phyloP scores from a whole-genome alignment of 2,888 invertebrate species.

The Diaperis boleti region DNA sequence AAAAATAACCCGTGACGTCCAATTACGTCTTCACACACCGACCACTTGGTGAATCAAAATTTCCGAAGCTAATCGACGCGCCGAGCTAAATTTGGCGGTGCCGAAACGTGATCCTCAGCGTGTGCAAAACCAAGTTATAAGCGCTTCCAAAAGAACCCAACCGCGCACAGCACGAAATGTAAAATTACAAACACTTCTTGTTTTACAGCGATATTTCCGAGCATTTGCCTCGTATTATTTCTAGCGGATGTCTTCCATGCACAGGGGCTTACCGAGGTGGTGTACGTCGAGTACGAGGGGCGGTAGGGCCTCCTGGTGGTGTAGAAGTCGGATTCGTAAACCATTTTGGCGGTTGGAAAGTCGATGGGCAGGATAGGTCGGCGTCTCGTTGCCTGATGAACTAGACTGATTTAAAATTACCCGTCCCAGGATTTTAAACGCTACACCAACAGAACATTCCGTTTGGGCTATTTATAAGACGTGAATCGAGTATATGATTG shows the following conservation, averaged over 20 bases:
- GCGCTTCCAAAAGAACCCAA: not conserved
- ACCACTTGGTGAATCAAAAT: constrained; percentile 14
- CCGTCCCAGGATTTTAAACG: constrained; percentile 58
- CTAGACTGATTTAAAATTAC: constrained; percentile 56
- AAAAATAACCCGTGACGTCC: no score
- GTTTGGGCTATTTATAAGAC: constrained; percentile 29
- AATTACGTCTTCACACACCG: no score
- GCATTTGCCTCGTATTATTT: constrained; percentile 10
- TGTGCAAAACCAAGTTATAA: constrained; percentile 29
- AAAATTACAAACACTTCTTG: not conserved
- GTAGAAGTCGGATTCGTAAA: constrained; percentile 94
- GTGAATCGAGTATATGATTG: constrained; percentile 33
- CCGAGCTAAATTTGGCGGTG: constrained; percentile 41
- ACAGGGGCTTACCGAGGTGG: constrained; percentile 79
- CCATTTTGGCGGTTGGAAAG: constrained; percentile 73
- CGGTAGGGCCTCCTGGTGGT: constrained; percentile 88
- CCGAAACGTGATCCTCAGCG: constrained; percentile 40
- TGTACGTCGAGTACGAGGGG: constrained; percentile 76
- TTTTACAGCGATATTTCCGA: constrained; percentile 15
- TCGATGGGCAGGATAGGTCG: constrained; percentile 57
- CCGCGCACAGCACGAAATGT: not conserved
- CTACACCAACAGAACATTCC: constrained; percentile 19
- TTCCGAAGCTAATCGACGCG: constrained; percentile 13
- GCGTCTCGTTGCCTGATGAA: constrained; percentile 61
- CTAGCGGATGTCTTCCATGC: not conserved